These are phyloP conservation scores for Ariopsis seemanni DNA, from an alignment of 2,113 vertebrate species.

Conservation along the genomic window DNA sequence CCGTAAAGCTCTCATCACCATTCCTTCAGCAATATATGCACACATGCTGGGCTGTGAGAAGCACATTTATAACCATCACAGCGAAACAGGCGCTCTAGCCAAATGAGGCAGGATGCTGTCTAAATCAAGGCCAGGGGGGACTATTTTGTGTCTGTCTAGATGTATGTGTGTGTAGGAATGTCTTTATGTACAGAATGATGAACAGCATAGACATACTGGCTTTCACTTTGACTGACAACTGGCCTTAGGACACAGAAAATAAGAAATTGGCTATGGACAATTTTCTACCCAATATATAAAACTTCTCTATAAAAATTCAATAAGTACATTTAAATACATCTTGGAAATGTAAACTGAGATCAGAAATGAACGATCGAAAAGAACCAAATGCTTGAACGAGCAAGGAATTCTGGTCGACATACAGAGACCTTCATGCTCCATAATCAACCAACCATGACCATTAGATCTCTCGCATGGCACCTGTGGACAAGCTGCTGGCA, in stretches of 20 bases:
- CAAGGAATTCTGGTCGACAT: slow-evolving; percentile 22
- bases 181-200: slow-evolving; percentile 3
- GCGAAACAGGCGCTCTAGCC: slow-evolving; percentile 57
- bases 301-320: not conserved
- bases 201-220: not conserved
- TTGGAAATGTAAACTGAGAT: not conserved
- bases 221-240: not conserved
- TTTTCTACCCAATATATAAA: not conserved
- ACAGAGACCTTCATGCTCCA: slow-evolving; percentile 26
- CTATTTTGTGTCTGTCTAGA: not conserved
- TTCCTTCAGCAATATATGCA: slow-evolving; percentile 60
- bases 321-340: not conserved
- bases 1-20: slow-evolving; percentile 74
- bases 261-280: not conserved
- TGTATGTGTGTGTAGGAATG: slow-evolving; percentile 14
- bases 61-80: slow-evolving; percentile 68
- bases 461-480: slow-evolving; percentile 45
- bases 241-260: not conserved
- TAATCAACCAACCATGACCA: slow-evolving; percentile 45
- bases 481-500: slow-evolving; percentile 47
- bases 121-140: not conserved
- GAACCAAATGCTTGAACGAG: not conserved
- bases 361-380: not conserved
- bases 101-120: slow-evolving; percentile 59
- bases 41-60: slow-evolving; percentile 59